Conservation (phyloP, 2,113 vertebrate species). For the Silurus glanis region DNA sequence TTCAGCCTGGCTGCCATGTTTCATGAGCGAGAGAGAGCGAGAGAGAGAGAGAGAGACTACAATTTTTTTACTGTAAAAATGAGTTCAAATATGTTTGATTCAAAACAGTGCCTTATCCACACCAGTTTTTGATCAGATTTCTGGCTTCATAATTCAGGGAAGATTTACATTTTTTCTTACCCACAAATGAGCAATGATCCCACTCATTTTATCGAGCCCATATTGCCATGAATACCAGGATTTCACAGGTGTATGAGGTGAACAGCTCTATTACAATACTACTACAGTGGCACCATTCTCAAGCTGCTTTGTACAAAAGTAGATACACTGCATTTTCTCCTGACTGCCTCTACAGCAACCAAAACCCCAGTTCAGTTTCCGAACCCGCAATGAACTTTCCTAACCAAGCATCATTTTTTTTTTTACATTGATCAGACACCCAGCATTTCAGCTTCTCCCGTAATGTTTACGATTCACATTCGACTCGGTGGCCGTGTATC, state of each 20-base stretch:
- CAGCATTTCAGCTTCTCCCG: background rate
- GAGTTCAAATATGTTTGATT: background rate
- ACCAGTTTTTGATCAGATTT: background rate
- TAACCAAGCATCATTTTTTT: background rate
- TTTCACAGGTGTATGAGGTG: background rate
- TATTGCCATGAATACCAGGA: background rate
- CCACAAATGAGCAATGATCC: background rate
- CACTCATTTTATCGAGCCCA: background rate
- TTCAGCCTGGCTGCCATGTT: background rate
- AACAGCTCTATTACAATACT: background rate
- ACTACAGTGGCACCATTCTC: background rate
- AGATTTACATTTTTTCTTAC: background rate
- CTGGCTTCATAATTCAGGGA: slow-evolving; percentile 22
- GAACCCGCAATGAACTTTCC: background rate
- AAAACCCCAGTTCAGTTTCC: background rate
- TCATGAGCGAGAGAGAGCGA: background rate
- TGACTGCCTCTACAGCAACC: background rate
- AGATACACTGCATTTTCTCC: background rate
- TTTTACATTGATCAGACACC: background rate
- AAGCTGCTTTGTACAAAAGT: background rate
- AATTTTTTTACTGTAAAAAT: background rate
- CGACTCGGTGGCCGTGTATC: background rate
- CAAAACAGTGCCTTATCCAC: background rate
- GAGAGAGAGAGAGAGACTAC: background rate
- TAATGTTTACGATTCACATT: background rate